Evolutionary conservation across 2,113 vertebrate species (phyloP).

Genomic region (Corythornis cristatus): DNA sequence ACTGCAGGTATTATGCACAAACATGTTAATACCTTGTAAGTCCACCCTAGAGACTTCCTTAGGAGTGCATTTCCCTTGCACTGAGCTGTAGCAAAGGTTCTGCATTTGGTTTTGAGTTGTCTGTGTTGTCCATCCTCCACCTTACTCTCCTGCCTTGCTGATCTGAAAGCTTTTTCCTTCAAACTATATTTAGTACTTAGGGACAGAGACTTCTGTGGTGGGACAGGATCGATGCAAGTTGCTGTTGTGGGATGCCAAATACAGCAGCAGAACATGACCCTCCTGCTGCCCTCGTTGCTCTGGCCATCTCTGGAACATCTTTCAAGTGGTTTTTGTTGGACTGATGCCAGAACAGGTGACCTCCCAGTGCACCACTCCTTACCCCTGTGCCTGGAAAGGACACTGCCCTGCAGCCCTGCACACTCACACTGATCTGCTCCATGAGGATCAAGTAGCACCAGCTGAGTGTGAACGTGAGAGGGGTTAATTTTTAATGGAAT

Average conservation of each 20-base stretch:
- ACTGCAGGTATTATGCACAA: neutral
- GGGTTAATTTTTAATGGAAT: neutral
- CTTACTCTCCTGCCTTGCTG: neutral
- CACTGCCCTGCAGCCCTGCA: too few relatives aligned
- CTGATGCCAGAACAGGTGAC: neutral
- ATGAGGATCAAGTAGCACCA: fast-evolving
- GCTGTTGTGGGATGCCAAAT: neutral
- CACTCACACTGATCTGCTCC: fast-evolving
- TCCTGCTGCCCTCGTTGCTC: neutral
- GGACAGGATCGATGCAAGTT: neutral
- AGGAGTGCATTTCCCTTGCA: neutral
- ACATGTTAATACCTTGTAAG: neutral
- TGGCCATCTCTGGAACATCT: neutral
- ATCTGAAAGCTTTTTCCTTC: neutral
- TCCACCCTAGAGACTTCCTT: neutral
- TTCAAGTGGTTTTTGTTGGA: neutral
- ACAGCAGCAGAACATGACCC: neutral
- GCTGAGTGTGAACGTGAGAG: neutral
- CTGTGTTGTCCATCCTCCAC: neutral
- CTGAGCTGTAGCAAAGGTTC: neutral
- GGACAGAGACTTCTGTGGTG: neutral
- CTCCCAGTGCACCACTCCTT: fast-evolving
- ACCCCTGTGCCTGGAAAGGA: neutral
- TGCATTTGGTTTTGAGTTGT: neutral
- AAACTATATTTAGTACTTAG: neutral